These are phyloP conservation scores for Arrhamphus sclerolepis DNA, from an alignment of 2,797 vertebrate genomes.

Conservation along the genomic window DNA sequence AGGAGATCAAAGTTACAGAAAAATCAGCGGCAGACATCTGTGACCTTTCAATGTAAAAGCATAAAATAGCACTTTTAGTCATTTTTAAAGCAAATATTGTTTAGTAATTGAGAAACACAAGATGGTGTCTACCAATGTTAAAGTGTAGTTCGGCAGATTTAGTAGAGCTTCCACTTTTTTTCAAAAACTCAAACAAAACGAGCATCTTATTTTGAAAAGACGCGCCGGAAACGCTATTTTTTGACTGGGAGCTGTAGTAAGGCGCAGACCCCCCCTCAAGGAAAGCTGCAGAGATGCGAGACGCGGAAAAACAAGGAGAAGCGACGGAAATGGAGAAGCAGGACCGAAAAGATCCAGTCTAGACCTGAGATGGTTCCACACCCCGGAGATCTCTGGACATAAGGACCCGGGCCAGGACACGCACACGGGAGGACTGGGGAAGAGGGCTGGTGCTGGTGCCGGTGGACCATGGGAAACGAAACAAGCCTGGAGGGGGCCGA, in stretches of 20 bases:
- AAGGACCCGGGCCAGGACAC: too few relatives aligned
- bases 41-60: constrained; percentile 36
- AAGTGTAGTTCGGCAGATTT: too few relatives aligned
- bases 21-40: constrained; percentile 13
- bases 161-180: too few relatives aligned
- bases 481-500: constrained; percentile 92
- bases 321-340: constrained; percentile 22
- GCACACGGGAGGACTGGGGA: too few relatives aligned
- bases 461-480: constrained; percentile 94
- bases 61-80: too few relatives aligned
- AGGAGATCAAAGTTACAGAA: not conserved
- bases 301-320: constrained; percentile 62
- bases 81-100: too few relatives aligned
- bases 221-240: constrained; percentile 37
- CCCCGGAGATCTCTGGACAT: constrained; percentile 59
- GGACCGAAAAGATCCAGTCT: constrained; percentile 24
- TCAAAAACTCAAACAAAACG: not conserved
- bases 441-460: too few relatives aligned
- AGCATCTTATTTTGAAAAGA: constrained; percentile 53
- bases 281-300: constrained; percentile 76
- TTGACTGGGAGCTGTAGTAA: constrained; percentile 19
- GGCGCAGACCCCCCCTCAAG: constrained; percentile 60
- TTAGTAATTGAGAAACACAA: too few relatives aligned
- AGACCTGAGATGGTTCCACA: constrained; percentile 62
- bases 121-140: too few relatives aligned